These are phyloP conservation scores for Andrena trimmerana DNA, from an alignment of 2,888 invertebrate species.

Conservation along the genomic window DNA sequence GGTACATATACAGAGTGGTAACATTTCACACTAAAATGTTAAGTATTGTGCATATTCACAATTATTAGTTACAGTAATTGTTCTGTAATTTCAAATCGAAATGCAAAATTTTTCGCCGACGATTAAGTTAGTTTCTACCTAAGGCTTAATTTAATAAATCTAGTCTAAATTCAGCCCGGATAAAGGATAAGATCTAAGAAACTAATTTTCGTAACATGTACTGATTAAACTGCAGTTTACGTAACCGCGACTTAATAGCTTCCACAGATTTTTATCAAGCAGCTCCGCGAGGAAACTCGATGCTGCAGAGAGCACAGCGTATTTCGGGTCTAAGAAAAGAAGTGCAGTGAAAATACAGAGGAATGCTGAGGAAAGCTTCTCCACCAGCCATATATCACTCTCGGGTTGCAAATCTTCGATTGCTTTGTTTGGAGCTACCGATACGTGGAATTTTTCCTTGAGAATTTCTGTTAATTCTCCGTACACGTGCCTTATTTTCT, in stretches of 20 bases:
- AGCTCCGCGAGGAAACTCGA: background rate
- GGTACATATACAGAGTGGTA: too few relatives aligned
- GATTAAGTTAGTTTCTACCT: too few relatives aligned
- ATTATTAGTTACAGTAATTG: too few relatives aligned
- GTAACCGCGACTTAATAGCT: background rate
- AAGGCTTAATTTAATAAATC: too few relatives aligned
- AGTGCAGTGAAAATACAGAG: background rate
- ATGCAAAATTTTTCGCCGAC: too few relatives aligned
- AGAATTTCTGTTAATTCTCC: background rate
- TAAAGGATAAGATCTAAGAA: too few relatives aligned
- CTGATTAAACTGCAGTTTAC: background rate
- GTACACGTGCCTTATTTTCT: background rate
- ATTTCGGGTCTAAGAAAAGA: background rate
- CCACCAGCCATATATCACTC: background rate
- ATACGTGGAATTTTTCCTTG: background rate
- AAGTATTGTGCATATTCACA: too few relatives aligned
- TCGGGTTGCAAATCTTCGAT: slow-evolving; percentile 12
- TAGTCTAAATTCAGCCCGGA: too few relatives aligned
- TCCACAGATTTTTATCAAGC: background rate
- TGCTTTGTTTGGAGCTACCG: slow-evolving; percentile 7
- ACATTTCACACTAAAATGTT: too few relatives aligned
- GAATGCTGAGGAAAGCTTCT: background rate
- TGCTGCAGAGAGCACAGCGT: background rate
- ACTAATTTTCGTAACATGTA: too few relatives aligned
- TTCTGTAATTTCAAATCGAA: too few relatives aligned